phyloP scores from a whole-genome alignment of 37 sponge, comb jelly and placozoan species.

The Axinella damicornis region DNA sequence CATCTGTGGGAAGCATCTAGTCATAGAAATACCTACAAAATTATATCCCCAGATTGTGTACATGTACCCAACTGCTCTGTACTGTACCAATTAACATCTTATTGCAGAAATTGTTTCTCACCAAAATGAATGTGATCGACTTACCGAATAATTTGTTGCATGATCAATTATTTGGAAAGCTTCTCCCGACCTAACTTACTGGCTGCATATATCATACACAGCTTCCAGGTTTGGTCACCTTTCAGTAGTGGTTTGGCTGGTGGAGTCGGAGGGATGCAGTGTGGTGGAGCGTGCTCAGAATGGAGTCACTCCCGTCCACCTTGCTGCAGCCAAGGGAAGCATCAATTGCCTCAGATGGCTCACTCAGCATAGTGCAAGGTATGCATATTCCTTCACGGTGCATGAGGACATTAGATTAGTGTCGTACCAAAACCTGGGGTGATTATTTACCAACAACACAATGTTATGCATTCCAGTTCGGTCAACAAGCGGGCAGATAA shows the following conservation, averaged over 20 bases:
- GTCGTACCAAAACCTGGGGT: too few species aligned
- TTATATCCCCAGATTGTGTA: too few species aligned
- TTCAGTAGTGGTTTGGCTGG: slow-evolving; percentile 56
- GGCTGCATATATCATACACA: too few species aligned
- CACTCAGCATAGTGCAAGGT: slow-evolving; percentile 45
- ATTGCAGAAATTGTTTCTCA: background rate
- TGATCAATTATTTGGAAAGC: background rate
- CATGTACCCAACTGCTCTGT: too few species aligned
- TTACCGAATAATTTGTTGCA: too few species aligned
- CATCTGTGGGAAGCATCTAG: too few species aligned
- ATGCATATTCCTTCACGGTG: background rate
- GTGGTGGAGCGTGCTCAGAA: slow-evolving; percentile 64
- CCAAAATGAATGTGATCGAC: too few species aligned
- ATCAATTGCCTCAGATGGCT: slow-evolving; percentile 65
- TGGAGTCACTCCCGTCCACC: slow-evolving; percentile 78
- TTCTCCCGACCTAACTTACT: background rate
- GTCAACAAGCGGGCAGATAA: slow-evolving; percentile 74
- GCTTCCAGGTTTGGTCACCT: slow-evolving; percentile 70
- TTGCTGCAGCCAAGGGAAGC: slow-evolving; percentile 85
- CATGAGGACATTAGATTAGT: background rate
- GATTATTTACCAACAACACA: too few species aligned
- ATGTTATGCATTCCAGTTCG: slow-evolving; percentile 17
- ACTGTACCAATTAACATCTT: too few species aligned
- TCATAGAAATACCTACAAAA: too few species aligned
- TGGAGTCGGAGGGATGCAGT: slow-evolving; percentile 48